Base-by-base conservation (phyloP, 2,113 vertebrate genomes). In the Tichodroma muraria region DNA sequence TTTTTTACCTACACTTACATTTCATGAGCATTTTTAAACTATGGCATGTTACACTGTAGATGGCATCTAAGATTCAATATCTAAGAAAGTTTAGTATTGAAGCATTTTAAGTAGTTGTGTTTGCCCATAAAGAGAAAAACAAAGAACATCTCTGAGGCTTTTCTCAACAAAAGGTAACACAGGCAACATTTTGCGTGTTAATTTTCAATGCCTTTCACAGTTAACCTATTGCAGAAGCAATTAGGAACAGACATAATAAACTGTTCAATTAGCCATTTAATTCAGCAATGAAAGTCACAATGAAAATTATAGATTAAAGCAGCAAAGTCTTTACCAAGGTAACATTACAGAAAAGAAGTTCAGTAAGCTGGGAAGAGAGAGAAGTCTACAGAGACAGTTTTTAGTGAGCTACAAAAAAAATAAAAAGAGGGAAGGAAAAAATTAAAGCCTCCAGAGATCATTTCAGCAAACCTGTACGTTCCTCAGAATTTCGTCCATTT, bases 251-350 rank as follows among this genome's bases (percentile, higher is more conserved):
- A 52, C 45, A 66, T 94, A 80, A 91, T 75, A 94, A 96, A 94
- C 84, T 95, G 89, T 60, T 96, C 88, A 97, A 87, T 95, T 96
- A 96, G 94, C 50, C 66, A 85, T 59, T 93, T 96, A 90, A 96
- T 61, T 94, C 84, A 94, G 87, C 87, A 94, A 59, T 92, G 76
- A 92, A 97, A 93, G 61, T 64, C 70, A 85, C 86, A 92, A 92
- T 93, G 92, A 89, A 94, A 96, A 92, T 95, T 82, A 89, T 68
- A 47, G 78, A 95, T 79, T 94, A 85, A 94, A 89, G 38, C 47
- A 65, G 59, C 8, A 9, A 44, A 64, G 11, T 47, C 66, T 94
- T 93, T 65, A 78, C 52, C 44, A 81, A 82, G 85, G 69, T n/a
- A 96, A 66, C 52, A n/a, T 59, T 66, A 82, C 70, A 57, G 42